Evolutionary conservation across 2,888 invertebrate species (phyloP).

Genomic region (Oscheius onirici): DNA sequence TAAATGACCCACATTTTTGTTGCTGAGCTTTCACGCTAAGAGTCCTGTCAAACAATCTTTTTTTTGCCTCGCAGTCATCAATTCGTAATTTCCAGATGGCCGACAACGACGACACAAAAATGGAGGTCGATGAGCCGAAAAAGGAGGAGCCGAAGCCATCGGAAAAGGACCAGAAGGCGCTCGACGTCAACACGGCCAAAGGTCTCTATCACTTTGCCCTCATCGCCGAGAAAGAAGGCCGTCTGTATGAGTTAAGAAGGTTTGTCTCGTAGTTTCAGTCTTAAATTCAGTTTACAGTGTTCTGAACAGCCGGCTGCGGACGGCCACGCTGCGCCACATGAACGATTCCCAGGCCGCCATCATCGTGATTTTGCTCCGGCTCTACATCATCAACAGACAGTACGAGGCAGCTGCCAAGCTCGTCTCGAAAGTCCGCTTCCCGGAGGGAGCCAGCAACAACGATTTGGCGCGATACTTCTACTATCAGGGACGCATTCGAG

Average conservation of each 20-base stretch:
- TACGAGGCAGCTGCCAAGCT: constrained; percentile 97
- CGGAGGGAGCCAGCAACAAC: constrained; percentile 96
- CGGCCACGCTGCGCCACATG: constrained; percentile 93
- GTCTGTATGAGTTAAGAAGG: constrained; percentile 48
- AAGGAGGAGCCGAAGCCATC: constrained; percentile 41
- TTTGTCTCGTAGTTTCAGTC: constrained; percentile 18
- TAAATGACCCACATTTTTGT: too few relatives aligned
- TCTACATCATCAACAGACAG: constrained; percentile 92
- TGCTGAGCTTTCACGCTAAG: too few relatives aligned
- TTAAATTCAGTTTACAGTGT: constrained; percentile 69
- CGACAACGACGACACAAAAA: constrained; percentile 41
- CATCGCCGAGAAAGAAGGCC: constrained; percentile 81
- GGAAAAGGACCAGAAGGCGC: constrained; percentile 61
- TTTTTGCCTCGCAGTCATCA: too few relatives aligned
- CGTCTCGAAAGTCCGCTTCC: constrained; percentile 91
- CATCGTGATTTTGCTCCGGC: constrained; percentile 91
- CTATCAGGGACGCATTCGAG: constrained; percentile 93
- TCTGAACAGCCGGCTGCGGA: constrained; percentile 88
- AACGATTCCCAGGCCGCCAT: constrained; percentile 96
- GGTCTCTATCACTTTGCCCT: constrained; percentile 95
- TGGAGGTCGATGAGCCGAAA: constrained; percentile 60
- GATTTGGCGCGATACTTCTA: constrained; percentile 98
- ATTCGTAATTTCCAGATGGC: constrained; percentile 14
- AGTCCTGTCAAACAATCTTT: too few relatives aligned
- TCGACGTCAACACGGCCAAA: constrained; percentile 92